phyloP scores from a whole-genome alignment of 2,113 vertebrate species.

The Fregata magnificens region DNA sequence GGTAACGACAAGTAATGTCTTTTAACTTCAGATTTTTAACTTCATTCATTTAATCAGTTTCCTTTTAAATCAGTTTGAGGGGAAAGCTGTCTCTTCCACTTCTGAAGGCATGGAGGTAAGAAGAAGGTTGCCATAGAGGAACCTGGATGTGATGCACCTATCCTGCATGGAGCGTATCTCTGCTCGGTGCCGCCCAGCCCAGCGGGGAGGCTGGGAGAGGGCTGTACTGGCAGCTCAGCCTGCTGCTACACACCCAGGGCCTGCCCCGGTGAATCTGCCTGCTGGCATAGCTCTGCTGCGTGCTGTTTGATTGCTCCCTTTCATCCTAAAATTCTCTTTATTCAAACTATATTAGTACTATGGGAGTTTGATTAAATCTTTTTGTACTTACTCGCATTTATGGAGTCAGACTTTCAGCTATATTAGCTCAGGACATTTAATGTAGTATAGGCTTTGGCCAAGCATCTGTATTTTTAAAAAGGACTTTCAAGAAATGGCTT shows the following conservation, averaged over 20 bases:
- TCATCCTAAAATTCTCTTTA: neutral
- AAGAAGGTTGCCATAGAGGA: neutral
- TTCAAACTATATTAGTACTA: neutral
- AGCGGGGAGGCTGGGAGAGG: neutral
- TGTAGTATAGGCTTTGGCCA: neutral
- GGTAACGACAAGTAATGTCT: neutral
- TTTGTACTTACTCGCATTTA: neutral
- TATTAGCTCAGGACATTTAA: neutral
- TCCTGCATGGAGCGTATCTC: neutral
- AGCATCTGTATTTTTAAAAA: neutral
- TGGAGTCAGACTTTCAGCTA: neutral
- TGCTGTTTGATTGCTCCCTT: neutral
- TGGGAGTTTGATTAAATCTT: neutral
- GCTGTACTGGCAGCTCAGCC: neutral
- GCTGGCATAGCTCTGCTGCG: neutral
- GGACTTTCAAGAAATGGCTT: neutral
- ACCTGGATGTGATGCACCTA: neutral
- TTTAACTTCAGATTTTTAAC: neutral
- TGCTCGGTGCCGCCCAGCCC: fast-evolving
- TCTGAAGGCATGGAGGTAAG: neutral
- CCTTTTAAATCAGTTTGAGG: neutral
- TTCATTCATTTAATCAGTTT: neutral
- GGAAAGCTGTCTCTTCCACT: neutral
- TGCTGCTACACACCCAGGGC: neutral
- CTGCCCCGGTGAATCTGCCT: fast-evolving